A percentile compares a stretch with the other conserved stretches of the same genome.
Evolutionary conservation across 1,140 invertebrate species (phyloP).

Genomic region (Berghia stephanieae): DNA sequence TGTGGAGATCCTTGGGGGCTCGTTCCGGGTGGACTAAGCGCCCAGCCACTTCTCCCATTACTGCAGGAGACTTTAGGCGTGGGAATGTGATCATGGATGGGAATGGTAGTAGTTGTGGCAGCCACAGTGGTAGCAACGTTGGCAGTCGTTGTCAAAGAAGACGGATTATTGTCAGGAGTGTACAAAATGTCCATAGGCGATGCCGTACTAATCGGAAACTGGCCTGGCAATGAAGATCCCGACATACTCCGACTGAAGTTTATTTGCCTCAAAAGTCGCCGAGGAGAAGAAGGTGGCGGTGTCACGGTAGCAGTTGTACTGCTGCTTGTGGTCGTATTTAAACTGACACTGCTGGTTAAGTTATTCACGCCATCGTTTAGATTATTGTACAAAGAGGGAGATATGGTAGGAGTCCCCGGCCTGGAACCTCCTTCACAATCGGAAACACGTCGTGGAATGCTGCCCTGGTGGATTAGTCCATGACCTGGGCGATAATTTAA

Average conservation of each 20-base stretch:
- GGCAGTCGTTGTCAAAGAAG: not conserved
- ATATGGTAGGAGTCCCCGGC: not conserved
- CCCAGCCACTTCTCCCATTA: too few relatives aligned
- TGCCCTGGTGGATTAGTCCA: conserved; percentile 25
- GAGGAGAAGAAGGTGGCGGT: not conserved
- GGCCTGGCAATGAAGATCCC: too few relatives aligned
- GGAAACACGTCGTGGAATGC: conserved; percentile 11
- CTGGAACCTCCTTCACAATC: too few relatives aligned
- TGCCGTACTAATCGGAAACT: too few relatives aligned
- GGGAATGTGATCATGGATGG: not conserved
- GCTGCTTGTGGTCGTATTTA: not conserved
- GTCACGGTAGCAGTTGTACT: not conserved
- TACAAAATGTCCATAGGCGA: too few relatives aligned
- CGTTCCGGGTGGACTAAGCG: too few relatives aligned
- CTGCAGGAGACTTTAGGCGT: too few relatives aligned
- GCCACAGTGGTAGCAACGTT: not conserved
- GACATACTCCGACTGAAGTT: too few relatives aligned
- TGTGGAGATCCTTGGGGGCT: not conserved
- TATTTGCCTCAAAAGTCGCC: too few relatives aligned
- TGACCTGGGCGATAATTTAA: not conserved
- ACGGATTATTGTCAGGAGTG: conserved; percentile 5
- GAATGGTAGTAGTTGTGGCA: not conserved
- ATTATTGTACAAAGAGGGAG: not conserved
- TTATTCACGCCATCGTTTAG: not conserved
- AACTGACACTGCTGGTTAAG: not conserved